phyloP scores from a whole-genome alignment of 2,888 invertebrate species.

The Spodoptera littoralis region DNA sequence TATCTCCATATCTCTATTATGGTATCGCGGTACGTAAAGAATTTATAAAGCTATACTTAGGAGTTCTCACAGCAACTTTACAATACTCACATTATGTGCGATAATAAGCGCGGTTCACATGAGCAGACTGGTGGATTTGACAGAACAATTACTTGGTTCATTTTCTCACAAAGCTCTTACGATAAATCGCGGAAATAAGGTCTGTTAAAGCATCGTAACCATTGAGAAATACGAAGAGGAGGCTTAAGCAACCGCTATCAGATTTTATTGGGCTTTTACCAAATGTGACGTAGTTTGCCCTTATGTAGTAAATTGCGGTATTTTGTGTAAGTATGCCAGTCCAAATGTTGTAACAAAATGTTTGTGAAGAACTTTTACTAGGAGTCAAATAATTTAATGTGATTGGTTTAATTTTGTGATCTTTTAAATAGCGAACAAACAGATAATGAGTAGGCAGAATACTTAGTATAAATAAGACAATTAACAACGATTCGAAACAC shows the following conservation, averaged over 20 bases:
- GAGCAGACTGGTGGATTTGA: conserved; percentile 69
- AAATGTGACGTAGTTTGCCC: conserved; percentile 43
- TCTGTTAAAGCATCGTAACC: conserved; percentile 58
- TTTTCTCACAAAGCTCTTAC: conserved; percentile 74
- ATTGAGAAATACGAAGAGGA: conserved; percentile 37
- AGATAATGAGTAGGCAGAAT: conserved; percentile 22
- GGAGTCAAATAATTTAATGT: conserved; percentile 2
- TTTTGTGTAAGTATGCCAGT: conserved; percentile 11
- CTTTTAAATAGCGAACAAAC: conserved; percentile 6
- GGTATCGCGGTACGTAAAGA: conserved; percentile 52
- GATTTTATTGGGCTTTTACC: conserved; percentile 57
- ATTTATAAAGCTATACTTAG: conserved; percentile 62
- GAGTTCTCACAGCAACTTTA: conserved; percentile 72
- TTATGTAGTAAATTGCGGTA: conserved; percentile 33
- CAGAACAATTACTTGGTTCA: conserved; percentile 75
- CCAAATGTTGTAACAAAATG: conserved; percentile 19
- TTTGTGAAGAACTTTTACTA: not conserved
- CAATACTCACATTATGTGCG: conserved; percentile 57
- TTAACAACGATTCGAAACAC: conserved; percentile 27
- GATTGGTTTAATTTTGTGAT: not conserved
- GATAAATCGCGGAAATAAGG: conserved; percentile 74
- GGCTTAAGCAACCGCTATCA: conserved; percentile 58
- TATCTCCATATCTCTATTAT: conserved; percentile 54
- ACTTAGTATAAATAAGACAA: conserved; percentile 7
- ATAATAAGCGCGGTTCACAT: conserved; percentile 77